Conservation (phyloP, 2,888 invertebrate species). For the Epinotia brunnichana region DNA sequence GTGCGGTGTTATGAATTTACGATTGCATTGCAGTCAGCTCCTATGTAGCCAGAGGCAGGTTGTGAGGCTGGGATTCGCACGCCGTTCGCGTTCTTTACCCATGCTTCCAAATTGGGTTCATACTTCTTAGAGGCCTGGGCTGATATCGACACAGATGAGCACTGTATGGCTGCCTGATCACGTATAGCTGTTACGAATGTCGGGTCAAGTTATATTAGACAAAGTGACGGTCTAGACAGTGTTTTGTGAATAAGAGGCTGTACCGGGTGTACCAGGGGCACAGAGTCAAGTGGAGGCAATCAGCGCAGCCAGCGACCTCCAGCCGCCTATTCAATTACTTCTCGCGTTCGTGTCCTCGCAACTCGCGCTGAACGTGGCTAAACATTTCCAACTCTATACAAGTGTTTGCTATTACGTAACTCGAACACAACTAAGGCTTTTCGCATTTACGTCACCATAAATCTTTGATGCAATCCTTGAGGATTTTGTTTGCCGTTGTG, state of each 20-base stretch:
- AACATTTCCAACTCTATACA: constrained; percentile 16
- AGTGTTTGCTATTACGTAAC: constrained; percentile 14
- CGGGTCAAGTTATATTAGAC: neutral
- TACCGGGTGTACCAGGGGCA: constrained; percentile 4
- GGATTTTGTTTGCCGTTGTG: neutral
- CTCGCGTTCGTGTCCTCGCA: constrained; percentile 3
- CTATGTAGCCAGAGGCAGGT: neutral
- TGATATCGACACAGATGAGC: no score
- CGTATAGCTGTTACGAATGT: neutral
- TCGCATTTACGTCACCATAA: neutral
- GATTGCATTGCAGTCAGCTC: neutral
- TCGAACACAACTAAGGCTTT: neutral
- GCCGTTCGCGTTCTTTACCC: neutral
- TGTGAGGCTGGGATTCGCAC: neutral
- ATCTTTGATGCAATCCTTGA: constrained; percentile 4
- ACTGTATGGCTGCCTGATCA: neutral
- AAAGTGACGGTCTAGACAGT: neutral
- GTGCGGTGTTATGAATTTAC: neutral
- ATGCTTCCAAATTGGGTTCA: neutral
- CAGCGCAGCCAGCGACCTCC: constrained; percentile 48
- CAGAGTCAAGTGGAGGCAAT: constrained; percentile 63
- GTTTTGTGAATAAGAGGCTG: neutral
- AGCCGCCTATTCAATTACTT: constrained; percentile 30
- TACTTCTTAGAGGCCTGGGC: no score
- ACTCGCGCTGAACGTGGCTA: neutral